Base-by-base conservation (phyloP, 2,113 vertebrate species). In the Laticauda colubrina region DNA sequence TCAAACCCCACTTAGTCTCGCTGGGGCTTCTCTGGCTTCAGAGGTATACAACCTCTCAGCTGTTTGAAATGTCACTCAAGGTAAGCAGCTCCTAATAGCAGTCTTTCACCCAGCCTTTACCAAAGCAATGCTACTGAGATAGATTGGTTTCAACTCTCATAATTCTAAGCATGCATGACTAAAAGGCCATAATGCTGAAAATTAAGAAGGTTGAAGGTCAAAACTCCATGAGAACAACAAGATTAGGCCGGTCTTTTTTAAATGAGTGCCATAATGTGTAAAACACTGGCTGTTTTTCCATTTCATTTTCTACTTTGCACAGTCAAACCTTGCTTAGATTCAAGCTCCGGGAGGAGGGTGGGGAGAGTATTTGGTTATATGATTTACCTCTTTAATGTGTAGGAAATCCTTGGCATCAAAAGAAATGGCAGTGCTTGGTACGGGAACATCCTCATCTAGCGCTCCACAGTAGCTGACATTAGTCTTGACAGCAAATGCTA, bases 321-420 rank as follows among this genome's bases (percentile, higher is more conserved):
- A 85, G 93, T 96, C 91, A 91, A 91, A 89, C 75, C 87, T 21
- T 6, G 55, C 23, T 90, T 1, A 29, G 95, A 59, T 51, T 57
- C 1, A 53, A 94, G 24, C 12, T 86, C 26, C 2, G 43, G 43
- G 43, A 2, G 39, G 39, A 2, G 39, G 39, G 39, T 2, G 39
- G 43, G 43, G 43, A 85, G 89, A 94, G 26, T 23, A 92, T 64
- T 55, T 1, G 56, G 53, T 12, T 85, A 81, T 89, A 75, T 69
- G 89, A 95, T 97, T 43, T 97, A 99, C 99, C 99, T 99, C 99
- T 97, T 99, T 99, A 93, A 99, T 99, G 96, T 99, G 99, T 34
- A 99, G 98, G 96, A 99, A 99, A 97, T 99, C 99, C 98, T 99
- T 99, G 97, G 98, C 98, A 94, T 99, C 99, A 48, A 99, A 99